These are phyloP conservation scores for Diarsia mendica DNA, from an alignment of 2,888 invertebrate species.

Conservation along the genomic window DNA sequence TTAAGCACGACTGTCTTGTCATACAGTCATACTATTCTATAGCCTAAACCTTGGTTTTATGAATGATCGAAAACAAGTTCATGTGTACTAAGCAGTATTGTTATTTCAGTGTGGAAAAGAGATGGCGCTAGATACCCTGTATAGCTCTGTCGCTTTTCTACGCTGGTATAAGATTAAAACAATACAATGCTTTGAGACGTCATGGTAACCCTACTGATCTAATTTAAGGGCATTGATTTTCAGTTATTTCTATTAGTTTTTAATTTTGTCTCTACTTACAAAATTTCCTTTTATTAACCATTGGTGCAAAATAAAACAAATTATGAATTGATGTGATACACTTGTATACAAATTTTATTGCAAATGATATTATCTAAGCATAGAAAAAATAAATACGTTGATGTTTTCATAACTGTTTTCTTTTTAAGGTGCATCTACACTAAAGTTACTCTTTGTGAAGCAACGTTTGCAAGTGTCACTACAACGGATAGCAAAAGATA, in stretches of 20 bases:
- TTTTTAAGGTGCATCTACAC: conserved; percentile 26
- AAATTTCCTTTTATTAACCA: background rate
- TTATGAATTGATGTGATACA: conserved; percentile 53
- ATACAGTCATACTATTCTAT: background rate
- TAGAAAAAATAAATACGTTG: conserved; percentile 62
- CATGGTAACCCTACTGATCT: background rate
- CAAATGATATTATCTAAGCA: conserved; percentile 53
- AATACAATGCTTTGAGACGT: no score
- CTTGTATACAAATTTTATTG: conserved; percentile 53
- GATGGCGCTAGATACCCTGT: no score
- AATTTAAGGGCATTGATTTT: conserved; percentile 1
- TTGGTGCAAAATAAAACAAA: conserved; percentile 50
- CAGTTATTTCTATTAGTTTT: conserved; percentile 16
- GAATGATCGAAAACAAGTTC: background rate
- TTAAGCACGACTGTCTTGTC: background rate
- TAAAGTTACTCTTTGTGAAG: background rate
- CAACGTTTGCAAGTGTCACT: background rate
- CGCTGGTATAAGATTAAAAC: no score
- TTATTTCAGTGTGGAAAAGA: no score
- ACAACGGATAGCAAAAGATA: background rate
- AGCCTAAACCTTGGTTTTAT: background rate
- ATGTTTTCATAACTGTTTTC: conserved; percentile 54
- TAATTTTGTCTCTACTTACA: conserved; percentile 1
- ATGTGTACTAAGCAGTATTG: no score
- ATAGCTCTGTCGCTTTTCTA: no score